Percentiles rank a stretch among this genome's conserved stretches.
These are phyloP conservation scores for Centruroides vittatus DNA, from an alignment of 1,140 invertebrate genomes.

Conservation along the genomic window DNA sequence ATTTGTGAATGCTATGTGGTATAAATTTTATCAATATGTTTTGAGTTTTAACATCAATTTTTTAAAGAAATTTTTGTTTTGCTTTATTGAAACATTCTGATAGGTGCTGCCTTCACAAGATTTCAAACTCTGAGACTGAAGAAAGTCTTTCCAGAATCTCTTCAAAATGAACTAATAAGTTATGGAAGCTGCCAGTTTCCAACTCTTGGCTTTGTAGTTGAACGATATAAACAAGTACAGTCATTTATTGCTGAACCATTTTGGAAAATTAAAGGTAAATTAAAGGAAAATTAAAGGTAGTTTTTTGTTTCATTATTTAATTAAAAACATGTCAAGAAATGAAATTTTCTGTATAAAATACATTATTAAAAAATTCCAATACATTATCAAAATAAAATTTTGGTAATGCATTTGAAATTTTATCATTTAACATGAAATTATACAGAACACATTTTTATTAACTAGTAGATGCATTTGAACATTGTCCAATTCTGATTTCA, in stretches of 20 bases:
- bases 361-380: too few relatives aligned
- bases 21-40: too few relatives aligned
- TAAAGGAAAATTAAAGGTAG: constrained; percentile 66
- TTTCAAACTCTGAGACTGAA: constrained; percentile 88
- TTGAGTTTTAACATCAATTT: too few relatives aligned
- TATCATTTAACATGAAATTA: too few relatives aligned
- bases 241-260: constrained; percentile 78
- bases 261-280: constrained; percentile 75
- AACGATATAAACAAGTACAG: constrained; percentile 78
- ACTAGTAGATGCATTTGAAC: too few relatives aligned
- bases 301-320: neutral
- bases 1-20: too few relatives aligned
- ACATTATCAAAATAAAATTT: too few relatives aligned
- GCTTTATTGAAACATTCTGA: neutral
- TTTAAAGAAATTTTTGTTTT: neutral
- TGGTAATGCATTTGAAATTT: too few relatives aligned
- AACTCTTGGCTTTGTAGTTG: constrained; percentile 92
- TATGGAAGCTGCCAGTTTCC: constrained; percentile 98
- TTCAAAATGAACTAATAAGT: constrained; percentile 56
- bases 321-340: too few relatives aligned
- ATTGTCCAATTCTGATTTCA: too few relatives aligned
- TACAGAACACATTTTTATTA: too few relatives aligned
- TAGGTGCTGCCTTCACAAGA: constrained; percentile 93
- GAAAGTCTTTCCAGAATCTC: constrained; percentile 61
- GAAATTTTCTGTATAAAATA: too few relatives aligned